Conservation (phyloP, 2,113 vertebrate genomes). For the Tilapia sparmanii region DNA sequence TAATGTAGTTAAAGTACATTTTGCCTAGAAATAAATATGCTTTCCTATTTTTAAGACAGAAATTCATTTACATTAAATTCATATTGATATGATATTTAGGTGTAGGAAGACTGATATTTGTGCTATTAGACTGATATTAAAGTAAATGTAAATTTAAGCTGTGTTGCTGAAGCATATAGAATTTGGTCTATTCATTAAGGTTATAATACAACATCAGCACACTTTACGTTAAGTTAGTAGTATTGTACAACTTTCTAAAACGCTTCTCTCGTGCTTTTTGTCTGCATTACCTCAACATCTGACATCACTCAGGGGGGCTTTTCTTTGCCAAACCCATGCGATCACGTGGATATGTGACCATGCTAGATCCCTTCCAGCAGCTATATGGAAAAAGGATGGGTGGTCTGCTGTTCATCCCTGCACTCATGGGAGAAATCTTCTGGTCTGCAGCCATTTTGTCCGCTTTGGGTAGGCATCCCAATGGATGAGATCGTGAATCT, state of each 20-base stretch:
- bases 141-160: neutral
- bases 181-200: neutral
- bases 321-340: slow-evolving; percentile 99
- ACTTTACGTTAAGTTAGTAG: neutral
- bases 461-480: slow-evolving; percentile 82
- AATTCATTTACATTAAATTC: neutral
- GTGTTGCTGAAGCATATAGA: neutral
- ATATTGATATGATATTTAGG: neutral
- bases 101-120: neutral
- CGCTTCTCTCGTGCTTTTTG: neutral
- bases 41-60: neutral
- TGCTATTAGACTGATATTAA: neutral
- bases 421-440: slow-evolving; percentile 97
- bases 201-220: neutral
- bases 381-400: slow-evolving; percentile 96
- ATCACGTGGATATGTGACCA: slow-evolving; percentile 92
- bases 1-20: neutral
- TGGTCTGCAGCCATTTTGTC: slow-evolving; percentile 98
- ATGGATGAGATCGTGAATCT: neutral
- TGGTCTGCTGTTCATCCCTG: slow-evolving; percentile 92
- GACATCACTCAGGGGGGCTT: slow-evolving; percentile 79
- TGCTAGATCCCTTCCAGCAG: slow-evolving; percentile 97
- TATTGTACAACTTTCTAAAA: neutral
- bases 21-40: neutral
- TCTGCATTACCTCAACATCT: neutral